Evolutionary conservation across 2,797 vertebrate genomes (phyloP), one percentile per base, ranked within the genome.

Genomic region (Darevskia mixta): DNA sequence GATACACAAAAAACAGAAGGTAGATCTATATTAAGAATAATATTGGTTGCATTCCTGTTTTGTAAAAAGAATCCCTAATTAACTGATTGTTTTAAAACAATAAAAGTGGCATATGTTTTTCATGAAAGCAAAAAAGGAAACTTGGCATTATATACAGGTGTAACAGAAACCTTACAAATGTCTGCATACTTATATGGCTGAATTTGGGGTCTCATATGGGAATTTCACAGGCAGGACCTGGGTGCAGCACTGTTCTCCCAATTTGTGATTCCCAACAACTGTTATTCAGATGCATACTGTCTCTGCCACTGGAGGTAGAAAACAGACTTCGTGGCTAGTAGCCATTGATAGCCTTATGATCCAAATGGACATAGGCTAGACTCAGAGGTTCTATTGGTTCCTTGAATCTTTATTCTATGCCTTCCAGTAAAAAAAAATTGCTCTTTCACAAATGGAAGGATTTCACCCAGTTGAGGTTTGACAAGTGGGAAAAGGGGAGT

Each of bases 61-160:
- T 64, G 20, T 64, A 64, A 18, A 92, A 94, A 91, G 90, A 92
- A 89, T 93, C 71, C 72, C 87, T 95, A 94, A 94, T 95, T 92
- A 92, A 79, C 66, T 88, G 90, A 93, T 93, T 93, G 94, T 92
- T 93, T 95, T 61, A 91, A 75, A 67, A 93, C 86, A 66, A 82
- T 10, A 61, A 38, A 83, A 43, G 25, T 43, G 23, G 5, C 27
- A 61, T 45, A 76, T 66, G 73, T 11, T 89, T 87, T 86, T 86
- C 49, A 88, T 64, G 43, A 32, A 83, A 77, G 58, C 23, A 43
- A 45, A 71, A 79, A 64, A 23, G 35, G 27, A 29, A 49, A 20
- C 23, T 17, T 66, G 66, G 49, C 13, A 55, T 81, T 23, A n/a
- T 58, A 87, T 55, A 35, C 35, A 35, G 35, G 35, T 35, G 11